These are phyloP conservation scores for Rhodeus uyekii DNA, from an alignment of 2,797 vertebrate species.

Conservation along the genomic window DNA sequence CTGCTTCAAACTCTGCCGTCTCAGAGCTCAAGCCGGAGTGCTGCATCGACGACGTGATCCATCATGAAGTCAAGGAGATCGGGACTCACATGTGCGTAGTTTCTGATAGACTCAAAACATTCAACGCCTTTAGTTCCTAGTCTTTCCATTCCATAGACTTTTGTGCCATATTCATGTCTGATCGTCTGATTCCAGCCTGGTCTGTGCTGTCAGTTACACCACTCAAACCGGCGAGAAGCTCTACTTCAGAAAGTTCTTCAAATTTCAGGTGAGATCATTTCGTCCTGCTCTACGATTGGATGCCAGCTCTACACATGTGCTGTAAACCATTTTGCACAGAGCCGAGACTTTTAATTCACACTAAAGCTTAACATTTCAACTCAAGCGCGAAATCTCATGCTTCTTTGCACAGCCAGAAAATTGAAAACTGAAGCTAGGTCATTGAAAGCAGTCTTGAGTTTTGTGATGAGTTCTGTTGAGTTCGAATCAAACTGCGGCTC, in stretches of 20 bases:
- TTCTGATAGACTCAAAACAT: not conserved
- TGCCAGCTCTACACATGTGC: constrained; percentile 11
- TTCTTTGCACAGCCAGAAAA: not conserved
- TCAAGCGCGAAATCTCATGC: not conserved
- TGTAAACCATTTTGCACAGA: constrained; percentile 69
- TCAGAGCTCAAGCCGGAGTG: constrained; percentile 91
- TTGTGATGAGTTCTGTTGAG: constrained; percentile 56
- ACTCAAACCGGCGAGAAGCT: constrained; percentile 95
- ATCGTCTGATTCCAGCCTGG: constrained; percentile 80
- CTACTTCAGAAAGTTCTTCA: constrained; percentile 99
- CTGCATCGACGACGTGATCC: constrained; percentile 98
- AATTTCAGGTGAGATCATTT: constrained; percentile 90
- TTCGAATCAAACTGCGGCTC: constrained; percentile 59
- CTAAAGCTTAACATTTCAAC: constrained; percentile 38
- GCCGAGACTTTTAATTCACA: constrained; percentile 56
- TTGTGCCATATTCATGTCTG: not conserved
- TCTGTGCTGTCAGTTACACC: constrained; percentile 98
- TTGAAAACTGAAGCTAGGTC: not conserved
- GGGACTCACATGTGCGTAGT: constrained; percentile 93
- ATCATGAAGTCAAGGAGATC: constrained; percentile 99
- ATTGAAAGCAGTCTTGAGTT: not conserved
- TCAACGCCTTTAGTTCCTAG: too few species aligned
- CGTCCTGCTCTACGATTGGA: not conserved
- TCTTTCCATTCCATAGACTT: too few species aligned
- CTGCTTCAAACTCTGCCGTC: constrained; percentile 91